Evolutionary conservation across 2,113 vertebrate genomes (phyloP), one percentile per base, ranked within the genome.

Genomic region (Fregetta grallaria): DNA sequence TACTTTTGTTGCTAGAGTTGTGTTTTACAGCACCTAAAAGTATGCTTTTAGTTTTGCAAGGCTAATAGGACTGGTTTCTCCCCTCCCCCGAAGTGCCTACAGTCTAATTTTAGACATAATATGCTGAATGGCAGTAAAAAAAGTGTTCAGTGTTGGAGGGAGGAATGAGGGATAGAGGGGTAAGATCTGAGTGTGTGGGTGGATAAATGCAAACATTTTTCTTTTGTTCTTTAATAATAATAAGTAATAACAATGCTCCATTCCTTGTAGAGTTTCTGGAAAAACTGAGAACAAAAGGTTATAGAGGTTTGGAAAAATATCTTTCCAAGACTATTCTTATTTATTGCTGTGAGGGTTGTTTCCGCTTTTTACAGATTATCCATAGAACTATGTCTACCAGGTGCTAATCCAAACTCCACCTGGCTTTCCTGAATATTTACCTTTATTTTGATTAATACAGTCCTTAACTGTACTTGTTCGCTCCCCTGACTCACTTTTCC

Each of bases 341-440:
- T 8, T 59, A 53, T 32, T 61, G 32, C 34, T 92, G 21, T 70
- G 67, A 56, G 42, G 42, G 53, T 50, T 80, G 32, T 77, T 79
- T 86, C 82, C 92, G 26, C 16, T 86, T 95, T 83, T 79, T 55
- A 27, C 32, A 67, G 55, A 47, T 83, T 59, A 83, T 38, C 70
- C 67, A 49, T 59, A 94, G 72, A 92, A 77, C 38, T 90, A 6
- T 59, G 13, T 62, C 88, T 61, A 8, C 63, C 55, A 84, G 75
- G 63, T 94, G 88, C 68, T 96, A 47, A 93, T 88, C 86, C 59
- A 80, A 55, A 16, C 72, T 78, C 56, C 85, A 90, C 88, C 88
- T 94, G 92, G 75, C n/a, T 93, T 86, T 88, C 50, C 85, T 80
- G 82, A 93, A 36, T 76, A 95, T 92, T 90, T 88, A 70, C 55